Base-by-base conservation (phyloP, 2,113 vertebrate species). In the Beaufortia kweichowensis region DNA sequence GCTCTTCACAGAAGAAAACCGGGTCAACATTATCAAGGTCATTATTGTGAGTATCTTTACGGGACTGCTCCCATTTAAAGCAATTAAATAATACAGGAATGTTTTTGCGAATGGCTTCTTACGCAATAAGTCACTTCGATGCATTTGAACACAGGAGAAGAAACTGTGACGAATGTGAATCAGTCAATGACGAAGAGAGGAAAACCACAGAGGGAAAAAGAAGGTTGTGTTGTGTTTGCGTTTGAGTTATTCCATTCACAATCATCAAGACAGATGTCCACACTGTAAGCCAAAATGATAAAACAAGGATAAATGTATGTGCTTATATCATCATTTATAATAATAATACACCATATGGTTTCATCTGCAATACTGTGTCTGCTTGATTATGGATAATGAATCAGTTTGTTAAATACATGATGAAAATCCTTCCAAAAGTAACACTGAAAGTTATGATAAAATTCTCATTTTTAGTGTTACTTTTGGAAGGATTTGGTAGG, bases 81-180 rank as follows among this genome's bases (percentile, higher is more conserved):
- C 41, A 29, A 77, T 33, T 64, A 57, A 81, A 81, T 23, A 71
- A 33, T 31, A 64, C 73, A 59, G 64, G 19, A 69, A 63, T 73
- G 28, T 15, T 46, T 15, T 35, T 21, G 28, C 26, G 67, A 79
- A 79, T 48, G 19, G 46, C 75, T 29, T 17, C 43, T 75, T 59
- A 70, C 14, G 26, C 19, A 50, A 57, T 71, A 53, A 41, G 53
- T 67, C 23, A 76, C 63, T 14, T 50, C 46, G 60, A 28, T 66
- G 28, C 39, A 3, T 29, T 70, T 75, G 39, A 59, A 28, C 3
- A 66, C 23, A 46, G 23, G 7, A 28, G 3, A 6, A 29, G 63
- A 41, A 24, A 65, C 14, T 23, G 24, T 26, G 35, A 15, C 62
- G 24, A 63, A 55, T n/a, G 62, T 75, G 41, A 75, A 55, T 64